Percentiles rank a stretch among this genome's conserved stretches.
Evolutionary conservation across 2,797 vertebrate genomes (phyloP).

Genomic region (Apodemus agrarius): DNA sequence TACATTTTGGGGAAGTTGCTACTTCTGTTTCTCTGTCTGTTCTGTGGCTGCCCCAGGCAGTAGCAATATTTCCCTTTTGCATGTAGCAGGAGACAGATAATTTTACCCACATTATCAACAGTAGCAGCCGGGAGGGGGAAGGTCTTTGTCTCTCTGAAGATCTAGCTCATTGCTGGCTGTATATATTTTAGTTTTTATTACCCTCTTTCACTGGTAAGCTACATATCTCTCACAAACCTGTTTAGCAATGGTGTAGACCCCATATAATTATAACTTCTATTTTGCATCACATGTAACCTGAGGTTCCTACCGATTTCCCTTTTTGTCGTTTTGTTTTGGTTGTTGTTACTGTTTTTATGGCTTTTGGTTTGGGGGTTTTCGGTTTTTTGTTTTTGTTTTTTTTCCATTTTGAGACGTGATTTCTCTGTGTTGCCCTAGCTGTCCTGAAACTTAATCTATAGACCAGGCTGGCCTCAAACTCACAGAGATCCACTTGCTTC

Average conservation of each 20-base stretch:
- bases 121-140: background rate
- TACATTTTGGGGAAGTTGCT: background rate
- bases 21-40: background rate
- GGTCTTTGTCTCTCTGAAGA: background rate
- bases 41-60: background rate
- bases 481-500: background rate
- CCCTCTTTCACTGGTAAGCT: background rate
- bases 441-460: background rate
- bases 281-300: background rate
- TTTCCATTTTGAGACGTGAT: background rate
- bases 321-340: background rate
- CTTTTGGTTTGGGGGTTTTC: no score
- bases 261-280: background rate
- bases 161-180: background rate
- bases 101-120: background rate
- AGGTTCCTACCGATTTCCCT: background rate
- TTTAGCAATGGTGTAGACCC: background rate
- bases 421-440: background rate
- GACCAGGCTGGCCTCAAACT: background rate
- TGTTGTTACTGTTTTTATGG: background rate
- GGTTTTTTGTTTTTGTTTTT: background rate
- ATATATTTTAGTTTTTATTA: background rate
- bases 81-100: background rate
- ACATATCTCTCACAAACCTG: background rate
- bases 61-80: background rate